These are phyloP conservation scores for Halocynthia aurantium DNA, from an alignment of 23 tunicate genomes.

Conservation along the genomic window DNA sequence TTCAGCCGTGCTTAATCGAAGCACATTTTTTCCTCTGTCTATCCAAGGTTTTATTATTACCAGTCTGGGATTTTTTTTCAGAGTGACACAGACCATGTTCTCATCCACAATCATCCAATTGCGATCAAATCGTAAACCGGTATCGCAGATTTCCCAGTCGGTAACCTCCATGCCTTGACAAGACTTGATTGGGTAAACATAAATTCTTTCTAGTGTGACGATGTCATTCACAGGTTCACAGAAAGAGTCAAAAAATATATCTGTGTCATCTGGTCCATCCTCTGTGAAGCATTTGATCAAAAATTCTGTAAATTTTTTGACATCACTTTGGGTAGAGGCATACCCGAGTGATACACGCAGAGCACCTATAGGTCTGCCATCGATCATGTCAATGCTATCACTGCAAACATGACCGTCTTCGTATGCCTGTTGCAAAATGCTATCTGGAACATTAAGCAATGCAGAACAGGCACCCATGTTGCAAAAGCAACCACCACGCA, in stretches of 20 bases:
- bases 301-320: slow-evolving; percentile 32
- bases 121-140: slow-evolving; percentile 60
- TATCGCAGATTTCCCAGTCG: slow-evolving; percentile 43
- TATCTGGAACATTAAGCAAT: slow-evolving; percentile 23
- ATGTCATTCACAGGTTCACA: background rate
- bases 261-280: background rate
- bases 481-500: slow-evolving; percentile 84
- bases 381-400: slow-evolving; percentile 38
- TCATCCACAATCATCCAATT: slow-evolving; percentile 73
- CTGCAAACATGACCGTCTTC: slow-evolving; percentile 68
- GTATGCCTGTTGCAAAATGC: slow-evolving; percentile 29
- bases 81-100: slow-evolving; percentile 36
- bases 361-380: slow-evolving; percentile 71
- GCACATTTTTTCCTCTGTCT: slow-evolving; percentile 6
- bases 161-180: slow-evolving; percentile 68
- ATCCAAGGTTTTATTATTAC: slow-evolving; percentile 38
- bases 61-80: slow-evolving; percentile 35
- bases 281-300: slow-evolving; percentile 36
- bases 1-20: slow-evolving; percentile 27
- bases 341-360: slow-evolving; percentile 71
- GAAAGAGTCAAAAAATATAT: background rate
- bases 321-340: slow-evolving; percentile 40
- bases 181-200: slow-evolving; percentile 70
- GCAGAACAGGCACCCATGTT: slow-evolving; percentile 72
- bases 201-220: slow-evolving; percentile 27